These are phyloP conservation scores for Helleia helle DNA, from an alignment of 2,888 invertebrate genomes.

Conservation along the genomic window DNA sequence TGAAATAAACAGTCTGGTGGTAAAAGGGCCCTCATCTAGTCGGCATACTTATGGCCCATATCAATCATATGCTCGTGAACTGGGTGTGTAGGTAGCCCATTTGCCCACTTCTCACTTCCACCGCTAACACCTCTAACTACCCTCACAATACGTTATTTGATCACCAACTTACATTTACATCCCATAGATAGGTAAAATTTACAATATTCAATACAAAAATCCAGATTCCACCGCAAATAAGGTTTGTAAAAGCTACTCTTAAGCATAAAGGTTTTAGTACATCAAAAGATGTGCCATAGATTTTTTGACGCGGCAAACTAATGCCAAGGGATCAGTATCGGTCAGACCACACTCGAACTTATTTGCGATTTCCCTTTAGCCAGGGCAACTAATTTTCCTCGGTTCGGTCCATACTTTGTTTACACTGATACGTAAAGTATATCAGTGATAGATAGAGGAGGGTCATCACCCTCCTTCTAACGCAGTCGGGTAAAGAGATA, in stretches of 20 bases:
- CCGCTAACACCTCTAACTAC: conserved; percentile 9
- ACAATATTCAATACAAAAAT: background rate
- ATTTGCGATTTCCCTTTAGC: too few species aligned
- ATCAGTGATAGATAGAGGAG: too few species aligned
- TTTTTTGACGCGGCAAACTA: too few species aligned
- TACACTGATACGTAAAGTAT: too few species aligned
- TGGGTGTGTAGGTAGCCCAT: background rate
- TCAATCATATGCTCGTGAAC: conserved; percentile 2
- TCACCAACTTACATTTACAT: background rate
- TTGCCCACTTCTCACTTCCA: conserved; percentile 1
- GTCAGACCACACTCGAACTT: too few species aligned
- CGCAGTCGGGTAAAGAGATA: too few species aligned
- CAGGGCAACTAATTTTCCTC: too few species aligned
- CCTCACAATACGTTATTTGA: conserved; percentile 9
- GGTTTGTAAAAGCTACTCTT: background rate
- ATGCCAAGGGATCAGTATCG: too few species aligned
- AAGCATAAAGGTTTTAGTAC: background rate
- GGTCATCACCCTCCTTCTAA: too few species aligned
- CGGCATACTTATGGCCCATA: background rate
- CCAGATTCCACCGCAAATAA: background rate
- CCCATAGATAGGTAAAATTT: background rate
- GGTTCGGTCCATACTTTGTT: too few species aligned
- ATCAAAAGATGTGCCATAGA: background rate
- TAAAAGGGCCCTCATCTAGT: too few species aligned
- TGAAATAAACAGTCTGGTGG: too few species aligned